Conservation (phyloP, 2,797 vertebrate genomes). For the Chaenodraco wilsoni region DNA sequence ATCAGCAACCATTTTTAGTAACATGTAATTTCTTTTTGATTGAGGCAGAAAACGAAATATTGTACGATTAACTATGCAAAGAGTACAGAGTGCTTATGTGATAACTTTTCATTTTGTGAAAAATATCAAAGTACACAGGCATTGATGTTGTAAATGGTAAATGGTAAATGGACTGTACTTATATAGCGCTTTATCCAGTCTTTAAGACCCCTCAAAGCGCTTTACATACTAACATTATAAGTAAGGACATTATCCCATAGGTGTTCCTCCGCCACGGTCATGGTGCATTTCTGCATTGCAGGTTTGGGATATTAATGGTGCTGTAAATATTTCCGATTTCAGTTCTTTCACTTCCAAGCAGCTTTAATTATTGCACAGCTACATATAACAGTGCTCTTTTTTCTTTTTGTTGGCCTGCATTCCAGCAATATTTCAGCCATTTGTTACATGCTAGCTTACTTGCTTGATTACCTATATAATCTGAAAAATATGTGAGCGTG, state of each 20-base stretch:
- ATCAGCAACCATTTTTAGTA: too few relatives aligned
- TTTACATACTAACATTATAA: too few relatives aligned
- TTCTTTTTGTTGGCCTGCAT: too few relatives aligned
- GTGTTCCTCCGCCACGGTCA: not conserved
- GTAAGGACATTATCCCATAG: not conserved
- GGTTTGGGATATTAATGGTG: not conserved
- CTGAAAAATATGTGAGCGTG: conserved; percentile 1
- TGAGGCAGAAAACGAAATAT: too few relatives aligned
- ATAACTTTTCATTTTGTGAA: conserved; percentile 2
- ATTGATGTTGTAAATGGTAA: not conserved
- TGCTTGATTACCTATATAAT: not conserved
- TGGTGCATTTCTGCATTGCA: conserved; percentile 6
- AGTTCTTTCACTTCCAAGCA: too few relatives aligned
- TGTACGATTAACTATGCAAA: not conserved
- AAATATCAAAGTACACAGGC: not conserved
- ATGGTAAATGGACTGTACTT: too few relatives aligned
- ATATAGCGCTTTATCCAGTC: too few relatives aligned
- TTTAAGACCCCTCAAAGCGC: too few relatives aligned
- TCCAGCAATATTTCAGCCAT: not conserved
- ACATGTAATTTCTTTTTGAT: too few relatives aligned
- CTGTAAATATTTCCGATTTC: not conserved
- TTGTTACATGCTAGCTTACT: not conserved
- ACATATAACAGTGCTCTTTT: not conserved
- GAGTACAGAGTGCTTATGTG: not conserved
- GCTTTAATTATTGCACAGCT: not conserved